Evolutionary conservation across 2,797 vertebrate genomes (phyloP).

Genomic region (Balearica regulorum): DNA sequence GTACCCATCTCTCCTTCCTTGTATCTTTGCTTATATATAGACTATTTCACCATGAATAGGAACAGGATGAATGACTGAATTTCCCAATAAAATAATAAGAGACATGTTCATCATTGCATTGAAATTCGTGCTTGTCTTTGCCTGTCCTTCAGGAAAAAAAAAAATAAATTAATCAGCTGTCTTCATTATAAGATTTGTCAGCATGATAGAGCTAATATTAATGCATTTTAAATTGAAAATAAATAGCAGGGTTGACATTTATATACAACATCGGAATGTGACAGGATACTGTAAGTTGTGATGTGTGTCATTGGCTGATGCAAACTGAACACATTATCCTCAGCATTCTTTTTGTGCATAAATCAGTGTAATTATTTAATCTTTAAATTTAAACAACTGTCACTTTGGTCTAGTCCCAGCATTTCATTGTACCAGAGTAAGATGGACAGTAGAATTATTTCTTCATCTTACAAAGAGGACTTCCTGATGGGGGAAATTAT

Average conservation of each 20-base stretch:
- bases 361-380: conserved; percentile 42
- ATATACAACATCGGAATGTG: not conserved
- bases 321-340: not conserved
- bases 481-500: conserved; percentile 42
- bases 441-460: not conserved
- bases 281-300: not conserved
- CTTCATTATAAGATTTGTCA: conserved; percentile 44
- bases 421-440: not conserved
- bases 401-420: not conserved
- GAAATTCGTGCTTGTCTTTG: conserved; percentile 6
- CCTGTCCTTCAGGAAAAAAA: not conserved
- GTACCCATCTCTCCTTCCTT: not conserved
- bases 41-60: not conserved
- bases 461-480: not conserved
- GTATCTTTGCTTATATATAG: not conserved
- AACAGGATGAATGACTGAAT: not conserved
- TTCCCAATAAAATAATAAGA: not conserved
- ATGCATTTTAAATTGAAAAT: conserved; percentile 53
- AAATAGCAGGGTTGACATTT: conserved; percentile 29
- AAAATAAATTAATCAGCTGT: not conserved
- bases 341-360: not conserved
- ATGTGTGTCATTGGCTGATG: conserved; percentile 6
- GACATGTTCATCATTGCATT: not conserved
- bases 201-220: conserved; percentile 31
- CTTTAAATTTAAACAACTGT: conserved; percentile 12